Conservation (phyloP, 2,797 vertebrate species). For the Aotus griseimembra region DNA sequence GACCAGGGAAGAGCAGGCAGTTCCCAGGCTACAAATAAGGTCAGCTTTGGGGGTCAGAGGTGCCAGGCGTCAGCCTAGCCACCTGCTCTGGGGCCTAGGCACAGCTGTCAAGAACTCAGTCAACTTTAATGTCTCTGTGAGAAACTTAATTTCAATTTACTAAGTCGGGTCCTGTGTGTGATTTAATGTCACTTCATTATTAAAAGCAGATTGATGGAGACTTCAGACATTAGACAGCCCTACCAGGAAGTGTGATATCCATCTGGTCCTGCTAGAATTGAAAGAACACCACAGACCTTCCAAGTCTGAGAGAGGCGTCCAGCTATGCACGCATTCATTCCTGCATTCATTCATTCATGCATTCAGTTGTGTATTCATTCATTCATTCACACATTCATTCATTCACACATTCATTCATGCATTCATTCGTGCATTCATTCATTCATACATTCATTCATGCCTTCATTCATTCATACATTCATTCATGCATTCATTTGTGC, state of each 20-base stretch:
- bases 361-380: too few relatives aligned
- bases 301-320: not conserved
- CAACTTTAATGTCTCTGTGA: not conserved
- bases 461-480: not conserved
- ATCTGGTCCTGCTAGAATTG: rapidly evolving
- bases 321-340: rapidly evolving
- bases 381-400: too few relatives aligned
- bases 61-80: not conserved
- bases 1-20: conserved; percentile 60
- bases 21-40: conserved; percentile 41
- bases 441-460: not conserved
- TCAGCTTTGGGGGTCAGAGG: not conserved
- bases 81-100: rapidly evolving
- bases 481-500: not conserved
- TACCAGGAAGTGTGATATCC: rapidly evolving
- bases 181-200: conserved; percentile 22
- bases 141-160: conserved; percentile 50
- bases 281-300: not conserved
- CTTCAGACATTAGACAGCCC: not conserved
- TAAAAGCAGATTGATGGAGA: conserved; percentile 9
- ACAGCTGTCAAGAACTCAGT: not conserved
- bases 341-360: not conserved
- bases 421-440: not conserved
- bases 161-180: not conserved
- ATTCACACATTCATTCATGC: rapidly evolving